Evolutionary conservation across 2,113 vertebrate species (phyloP), one percentile per base, ranked within the genome.

Genomic region (Thinocorus orbignyianus): DNA sequence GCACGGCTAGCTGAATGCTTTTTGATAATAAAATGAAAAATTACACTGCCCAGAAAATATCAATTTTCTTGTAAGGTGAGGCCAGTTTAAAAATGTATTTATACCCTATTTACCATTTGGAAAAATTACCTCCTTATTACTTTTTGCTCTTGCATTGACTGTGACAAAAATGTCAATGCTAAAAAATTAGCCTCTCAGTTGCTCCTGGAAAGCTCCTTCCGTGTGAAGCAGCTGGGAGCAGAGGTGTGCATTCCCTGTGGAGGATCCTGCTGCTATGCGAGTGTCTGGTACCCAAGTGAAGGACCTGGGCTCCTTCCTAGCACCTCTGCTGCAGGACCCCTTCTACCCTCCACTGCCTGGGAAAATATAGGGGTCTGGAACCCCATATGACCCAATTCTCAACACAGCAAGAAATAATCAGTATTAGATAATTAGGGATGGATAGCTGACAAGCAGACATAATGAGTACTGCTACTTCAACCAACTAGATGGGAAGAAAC

Each of bases 11-110:
- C 66, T 93, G 79, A 92, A 94, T 71, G 72, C 90, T 96, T 96
- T 96, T 96, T 88, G 95, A 94, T 95, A 97, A 93, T 95, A 96
- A 97, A 96, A 95, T 95, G 90, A 96, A 96, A 96, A 95, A 92
- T 95, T 95, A 95, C 83, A 83, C 85, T 95, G 95, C 78, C 92
- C 90, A 95, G 95, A 94, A 97, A 96, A 94, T 92, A 94, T 95
- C 93, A 93, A 95, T 97, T 97, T 95, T 94, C 94, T 95, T 95
- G 92, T 93, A 95, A 96, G 95, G 95, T 95, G 88, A 97, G 77
- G 64, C 86, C 69, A 70, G 1, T 91, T 96, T 89, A 95, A 95
- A 97, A 95, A 92, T 95, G 82, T 95, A 94, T 97, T 94, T 97
- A 96, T 89, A 97, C 90, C 90, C 74, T 96, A 95, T 92, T 95